A percentile compares a stretch with the other conserved stretches of the same genome.
Conservation (phyloP, 2,113 vertebrate species). For the Myodes glareolus region DNA sequence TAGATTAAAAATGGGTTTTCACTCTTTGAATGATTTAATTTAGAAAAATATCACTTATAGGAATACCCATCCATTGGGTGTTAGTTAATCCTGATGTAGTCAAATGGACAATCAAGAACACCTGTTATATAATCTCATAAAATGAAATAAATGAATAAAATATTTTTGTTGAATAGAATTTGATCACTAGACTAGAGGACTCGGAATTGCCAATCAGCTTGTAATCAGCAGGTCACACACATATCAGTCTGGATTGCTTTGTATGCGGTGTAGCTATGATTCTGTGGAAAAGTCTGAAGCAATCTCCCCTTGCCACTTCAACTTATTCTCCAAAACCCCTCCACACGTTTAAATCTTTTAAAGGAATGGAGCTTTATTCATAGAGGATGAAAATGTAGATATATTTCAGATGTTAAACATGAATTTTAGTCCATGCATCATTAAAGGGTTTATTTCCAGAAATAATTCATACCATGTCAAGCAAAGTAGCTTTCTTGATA, state of each 20-base stretch:
- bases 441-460: neutral
- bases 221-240: conserved; percentile 32
- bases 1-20: neutral
- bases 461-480: neutral
- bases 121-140: neutral
- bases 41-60: neutral
- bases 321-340: neutral
- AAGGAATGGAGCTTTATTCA: neutral
- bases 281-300: neutral
- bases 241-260: conserved; percentile 26
- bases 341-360: neutral
- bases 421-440: conserved; percentile 4
- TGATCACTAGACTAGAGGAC: neutral
- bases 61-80: neutral
- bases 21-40: neutral
- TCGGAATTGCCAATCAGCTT: conserved; percentile 33
- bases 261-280: neutral
- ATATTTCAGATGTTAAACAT: neutral
- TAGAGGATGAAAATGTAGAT: neutral
- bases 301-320: conserved; percentile 12
- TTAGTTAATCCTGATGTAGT: neutral
- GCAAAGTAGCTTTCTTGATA: conserved; percentile 8
- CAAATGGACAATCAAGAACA: neutral
- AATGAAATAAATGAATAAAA: neutral
- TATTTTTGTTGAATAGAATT: neutral